Evolutionary conservation across 2,888 invertebrate genomes (phyloP), one percentile per base, ranked within the genome.

Genomic region (Noctua pronuba): DNA sequence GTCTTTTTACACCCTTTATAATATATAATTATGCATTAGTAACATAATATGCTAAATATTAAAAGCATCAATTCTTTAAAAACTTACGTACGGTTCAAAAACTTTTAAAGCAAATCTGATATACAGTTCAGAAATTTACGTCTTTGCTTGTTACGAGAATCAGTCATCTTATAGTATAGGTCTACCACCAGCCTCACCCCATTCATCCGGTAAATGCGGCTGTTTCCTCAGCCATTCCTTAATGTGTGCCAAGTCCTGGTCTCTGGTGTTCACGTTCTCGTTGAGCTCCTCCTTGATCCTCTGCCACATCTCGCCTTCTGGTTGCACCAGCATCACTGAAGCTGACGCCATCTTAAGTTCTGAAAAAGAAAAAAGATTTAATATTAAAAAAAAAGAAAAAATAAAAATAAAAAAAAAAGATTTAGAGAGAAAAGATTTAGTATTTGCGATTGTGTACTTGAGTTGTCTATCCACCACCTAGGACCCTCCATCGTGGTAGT

Each of bases 251-350:
- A 97, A 90, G 86, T 97, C 97, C 11, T 95, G 94, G 60, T 97
- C 97, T 2, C 97, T 95, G 0, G 97, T 97, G 71, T 94, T 93
- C 0, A 96, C 92, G 83, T 97, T 96, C 91, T 98, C 98, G 67
- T 98, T 98, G 77, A 98, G 93, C 89, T 98, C 98, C 86, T 97
- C 95, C 80, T 97, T 97, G 88, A 98, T 98, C 93, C 95, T 95
- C 90, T 97, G 96, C 90, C 97, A 97, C 94, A 98, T 97, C 89
- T 98, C 98, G 38, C 97, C 97, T 38, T 97, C 93, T 18, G 98
- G 98, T 88, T 98, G 98, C 76, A 97, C 94, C 81, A 98, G 94
- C 92, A 87, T 83, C 13, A 97, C 97, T 93, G 97, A 97, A 95
- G 92, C 92, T 55, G 93, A 91, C 49, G 93, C 93, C 95, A 95